Evolutionary conservation across 2,797 vertebrate species (phyloP).

Genomic region (Gadopsis bispinosus): DNA sequence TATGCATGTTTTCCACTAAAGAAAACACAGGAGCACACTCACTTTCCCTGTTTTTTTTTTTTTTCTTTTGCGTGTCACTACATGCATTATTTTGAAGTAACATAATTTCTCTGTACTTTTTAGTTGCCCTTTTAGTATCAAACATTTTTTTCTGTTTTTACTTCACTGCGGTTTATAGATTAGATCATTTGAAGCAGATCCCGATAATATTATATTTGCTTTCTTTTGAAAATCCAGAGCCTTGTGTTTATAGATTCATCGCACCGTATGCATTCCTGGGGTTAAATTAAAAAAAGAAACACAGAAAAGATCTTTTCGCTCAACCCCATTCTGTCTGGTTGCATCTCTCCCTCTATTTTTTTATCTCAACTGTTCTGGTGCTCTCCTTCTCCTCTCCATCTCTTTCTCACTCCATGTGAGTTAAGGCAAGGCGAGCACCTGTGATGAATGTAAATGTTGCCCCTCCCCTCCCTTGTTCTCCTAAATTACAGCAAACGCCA

Average conservation of each 20-base stretch:
- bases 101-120: background rate
- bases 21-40: slow-evolving; percentile 13
- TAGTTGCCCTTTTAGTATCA: slow-evolving; percentile 9
- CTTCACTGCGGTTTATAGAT: background rate
- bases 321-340: slow-evolving; percentile 79
- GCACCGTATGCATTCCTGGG: slow-evolving; percentile 40
- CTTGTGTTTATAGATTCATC: slow-evolving; percentile 40
- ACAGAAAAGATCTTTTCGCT: slow-evolving; percentile 66
- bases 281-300: slow-evolving; percentile 44
- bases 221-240: slow-evolving; percentile 16
- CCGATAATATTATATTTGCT: slow-evolving; percentile 32
- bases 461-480: slow-evolving; percentile 74
- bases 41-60: background rate
- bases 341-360: slow-evolving; percentile 53
- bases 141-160: background rate
- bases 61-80: background rate
- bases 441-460: slow-evolving; percentile 80
- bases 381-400: slow-evolving; percentile 36
- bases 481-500: slow-evolving; percentile 78
- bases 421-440: slow-evolving; percentile 66
- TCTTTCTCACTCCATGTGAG: slow-evolving; percentile 63
- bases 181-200: slow-evolving; percentile 9
- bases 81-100: slow-evolving; percentile 10
- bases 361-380: slow-evolving; percentile 46
- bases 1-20: background rate